Evolutionary conservation across 2,797 vertebrate species (phyloP), one percentile per base, ranked within the genome.

Genomic region (Alosa sapidissima): DNA sequence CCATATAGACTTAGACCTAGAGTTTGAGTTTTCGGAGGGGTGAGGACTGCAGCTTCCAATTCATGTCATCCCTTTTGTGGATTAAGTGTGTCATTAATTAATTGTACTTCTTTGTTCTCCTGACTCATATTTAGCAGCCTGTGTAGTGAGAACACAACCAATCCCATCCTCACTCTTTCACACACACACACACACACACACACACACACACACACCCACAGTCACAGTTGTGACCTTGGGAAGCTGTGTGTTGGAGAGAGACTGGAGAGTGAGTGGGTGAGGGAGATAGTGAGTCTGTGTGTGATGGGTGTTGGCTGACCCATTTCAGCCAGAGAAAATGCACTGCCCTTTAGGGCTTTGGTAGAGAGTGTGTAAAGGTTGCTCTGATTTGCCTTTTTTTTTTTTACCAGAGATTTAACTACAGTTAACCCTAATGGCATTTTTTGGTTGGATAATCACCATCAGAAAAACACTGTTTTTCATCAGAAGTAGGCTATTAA

Each of bases 301-400:
- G 28, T 68, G 28, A 62, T 62, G 21, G 60, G 60, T 62, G 21
- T 62, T 62, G 60, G 60, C 60, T 62, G 60, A 33, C 62, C 62
- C 90, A 92, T 87, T 94, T 94, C 86, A 86, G 83, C 36, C 45
- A 89, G 52, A n/a, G 89, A 88, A 88, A 92, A 92, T 89, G 60
- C 88, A 89, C 87, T 89, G 86, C 90, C 90, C 89, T 86, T 52
- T 68, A 90, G 87, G 89, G 33, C 33, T 75, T 41, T 75, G 33
- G 11, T 75, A 41, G 68, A 28, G 21, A 62, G 62, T 68, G n/a
- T 84, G 88, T 45, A 16, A 84, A 89, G 84, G 55, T 81, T 81
- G 58, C 11, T 10, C n/a, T 16, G 21, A n/a, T 33, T 72, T 68
- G 62, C n/a, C 24, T 65, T 28, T 28, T 28, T 68, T 36, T 62